Percentiles rank a stretch among this genome's conserved stretches.
Conservation (phyloP, 2,797 vertebrate species). For the Coendou prehensilis region DNA sequence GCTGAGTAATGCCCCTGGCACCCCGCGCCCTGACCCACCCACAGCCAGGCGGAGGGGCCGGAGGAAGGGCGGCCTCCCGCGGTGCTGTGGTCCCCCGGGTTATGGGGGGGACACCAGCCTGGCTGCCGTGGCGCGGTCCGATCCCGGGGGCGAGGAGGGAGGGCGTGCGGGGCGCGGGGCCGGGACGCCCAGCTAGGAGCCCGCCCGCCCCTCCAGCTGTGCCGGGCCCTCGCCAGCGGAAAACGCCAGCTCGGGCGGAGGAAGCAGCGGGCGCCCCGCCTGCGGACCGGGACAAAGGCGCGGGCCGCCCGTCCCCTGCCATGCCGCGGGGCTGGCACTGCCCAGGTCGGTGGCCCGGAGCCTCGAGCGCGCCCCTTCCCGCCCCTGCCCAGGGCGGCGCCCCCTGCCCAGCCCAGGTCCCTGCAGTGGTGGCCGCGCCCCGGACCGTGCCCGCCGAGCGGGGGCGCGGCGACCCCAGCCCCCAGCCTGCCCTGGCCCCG, state of each 20-base stretch:
- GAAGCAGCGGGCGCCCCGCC: slow-evolving; percentile 85
- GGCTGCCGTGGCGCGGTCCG: not conserved
- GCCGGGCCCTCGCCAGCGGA: slow-evolving; percentile 85
- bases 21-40: slow-evolving; percentile 82
- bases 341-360: slow-evolving; percentile 18
- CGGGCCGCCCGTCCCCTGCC: slow-evolving; percentile 70
- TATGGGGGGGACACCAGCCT: not conserved
- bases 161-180: not conserved
- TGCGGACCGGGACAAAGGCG: slow-evolving; percentile 84
- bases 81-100: not conserved
- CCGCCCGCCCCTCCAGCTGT: slow-evolving; percentile 83
- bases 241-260: slow-evolving; percentile 85
- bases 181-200: slow-evolving; percentile 71
- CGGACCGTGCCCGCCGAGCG: not conserved
- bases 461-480: not conserved
- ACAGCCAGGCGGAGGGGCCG: slow-evolving; percentile 42
- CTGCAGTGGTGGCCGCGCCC: not conserved
- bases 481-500: not conserved
- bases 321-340: slow-evolving; percentile 65
- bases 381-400: not conserved
- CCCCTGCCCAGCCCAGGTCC: not conserved
- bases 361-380: not conserved
- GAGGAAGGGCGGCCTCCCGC: not conserved
- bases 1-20: slow-evolving; percentile 86
- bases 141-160: not conserved